Conservation (phyloP, 1,140 invertebrate genomes). For the Drosophila nigromelanica region DNA sequence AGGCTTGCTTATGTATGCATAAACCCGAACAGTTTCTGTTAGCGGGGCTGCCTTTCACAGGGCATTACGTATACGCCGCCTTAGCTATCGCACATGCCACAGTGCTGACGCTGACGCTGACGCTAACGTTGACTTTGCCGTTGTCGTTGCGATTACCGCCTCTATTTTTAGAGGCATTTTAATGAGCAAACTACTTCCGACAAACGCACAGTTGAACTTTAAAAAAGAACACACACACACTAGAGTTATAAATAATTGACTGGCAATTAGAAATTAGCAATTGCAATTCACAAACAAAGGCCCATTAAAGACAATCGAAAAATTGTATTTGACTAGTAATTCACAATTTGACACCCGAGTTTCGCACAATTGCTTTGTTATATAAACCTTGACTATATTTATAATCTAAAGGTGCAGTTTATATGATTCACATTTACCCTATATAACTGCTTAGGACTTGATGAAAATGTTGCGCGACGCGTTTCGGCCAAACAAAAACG, state of each 20-base stretch:
- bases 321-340: not conserved
- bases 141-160: conserved; percentile 36
- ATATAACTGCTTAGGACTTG: conserved; percentile 32
- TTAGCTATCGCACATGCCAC: conserved; percentile 40
- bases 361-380: conserved; percentile 21
- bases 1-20: conserved; percentile 32
- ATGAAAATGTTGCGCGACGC: conserved; percentile 52
- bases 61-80: conserved; percentile 68
- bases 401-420: not conserved
- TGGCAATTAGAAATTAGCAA: conserved; percentile 51
- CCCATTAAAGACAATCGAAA: conserved; percentile 3
- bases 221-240: conserved; percentile 8
- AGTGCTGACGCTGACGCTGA: conserved; percentile 19
- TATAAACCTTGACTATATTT: conserved; percentile 11
- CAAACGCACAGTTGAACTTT: conserved; percentile 77
- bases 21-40: conserved; percentile 27
- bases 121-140: conserved; percentile 1
- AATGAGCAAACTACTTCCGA: conserved; percentile 71
- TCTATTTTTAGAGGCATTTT: conserved; percentile 67
- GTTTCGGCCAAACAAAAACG: conserved; percentile 57
- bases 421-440: conserved; percentile 50
- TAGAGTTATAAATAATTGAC: conserved; percentile 60
- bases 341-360: conserved; percentile 8
- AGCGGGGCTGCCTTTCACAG: conserved; percentile 40
- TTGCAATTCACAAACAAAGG: conserved; percentile 11